Evolutionary conservation across 2,113 vertebrate species (phyloP).

Genomic region (Hydrolagus affinis): DNA sequence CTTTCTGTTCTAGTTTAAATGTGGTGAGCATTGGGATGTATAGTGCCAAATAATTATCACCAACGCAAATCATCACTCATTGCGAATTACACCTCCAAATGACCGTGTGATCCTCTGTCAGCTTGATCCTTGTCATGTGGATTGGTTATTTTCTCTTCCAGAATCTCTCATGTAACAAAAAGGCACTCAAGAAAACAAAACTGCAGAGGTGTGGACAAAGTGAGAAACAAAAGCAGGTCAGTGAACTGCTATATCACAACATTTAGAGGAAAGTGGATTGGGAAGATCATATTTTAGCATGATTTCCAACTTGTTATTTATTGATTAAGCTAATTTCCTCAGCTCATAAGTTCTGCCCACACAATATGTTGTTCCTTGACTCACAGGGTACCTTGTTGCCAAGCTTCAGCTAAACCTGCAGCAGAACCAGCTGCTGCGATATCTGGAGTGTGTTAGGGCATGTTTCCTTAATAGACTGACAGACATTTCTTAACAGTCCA

Average conservation of each 20-base stretch:
- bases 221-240: neutral
- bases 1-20: too few species aligned
- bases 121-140: neutral
- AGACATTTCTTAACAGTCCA: too few species aligned
- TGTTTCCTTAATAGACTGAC: neutral
- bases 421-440: neutral
- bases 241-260: neutral
- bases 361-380: neutral
- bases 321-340: neutral
- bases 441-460: neutral
- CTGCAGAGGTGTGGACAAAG: neutral
- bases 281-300: neutral
- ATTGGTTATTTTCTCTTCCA: neutral
- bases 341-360: neutral
- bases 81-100: too few species aligned
- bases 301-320: neutral
- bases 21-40: too few species aligned
- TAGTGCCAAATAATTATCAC: too few species aligned
- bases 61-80: too few species aligned
- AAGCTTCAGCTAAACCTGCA: neutral
- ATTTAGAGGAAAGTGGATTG: neutral
- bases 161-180: neutral
- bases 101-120: neutral
- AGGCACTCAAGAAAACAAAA: neutral
- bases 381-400: neutral